These are phyloP conservation scores for Eulemur coronatus DNA, from an alignment of 2,797 vertebrate species.

Conservation along the genomic window DNA sequence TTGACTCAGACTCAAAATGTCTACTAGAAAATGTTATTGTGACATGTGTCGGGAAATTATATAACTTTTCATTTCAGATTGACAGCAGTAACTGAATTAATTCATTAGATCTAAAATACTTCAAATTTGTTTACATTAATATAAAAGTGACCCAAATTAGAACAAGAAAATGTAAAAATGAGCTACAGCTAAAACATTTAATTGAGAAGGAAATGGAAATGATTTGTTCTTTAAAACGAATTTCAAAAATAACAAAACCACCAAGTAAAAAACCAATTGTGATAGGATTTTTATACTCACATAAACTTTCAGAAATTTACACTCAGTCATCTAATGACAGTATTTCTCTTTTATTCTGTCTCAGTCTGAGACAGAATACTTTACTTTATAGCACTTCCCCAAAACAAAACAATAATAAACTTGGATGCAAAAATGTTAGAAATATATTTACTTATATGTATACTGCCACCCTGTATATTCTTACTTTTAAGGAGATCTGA, in stretches of 20 bases:
- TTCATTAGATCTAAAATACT: background rate
- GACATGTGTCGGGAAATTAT: background rate
- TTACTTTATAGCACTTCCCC: background rate
- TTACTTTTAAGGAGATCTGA: background rate
- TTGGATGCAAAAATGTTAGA: conserved; percentile 39
- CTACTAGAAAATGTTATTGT: background rate
- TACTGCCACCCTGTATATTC: background rate
- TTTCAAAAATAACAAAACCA: conserved; percentile 8
- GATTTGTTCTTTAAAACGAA: background rate
- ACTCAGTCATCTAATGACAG: background rate
- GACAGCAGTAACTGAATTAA: conserved; percentile 22
- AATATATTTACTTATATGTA: conserved; percentile 9
- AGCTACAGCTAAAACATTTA: conserved; percentile 17
- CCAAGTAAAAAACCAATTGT: background rate
- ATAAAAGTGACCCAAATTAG: background rate
- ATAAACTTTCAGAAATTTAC: conserved; percentile 39
- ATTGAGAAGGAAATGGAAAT: background rate
- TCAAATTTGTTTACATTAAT: background rate
- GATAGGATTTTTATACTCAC: conserved; percentile 12
- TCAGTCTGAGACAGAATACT: background rate
- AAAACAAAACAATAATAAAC: conserved; percentile 39
- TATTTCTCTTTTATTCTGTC: background rate
- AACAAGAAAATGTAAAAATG: background rate
- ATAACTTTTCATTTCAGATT: conserved; percentile 32
- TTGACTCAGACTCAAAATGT: background rate